phyloP scores from a whole-genome alignment of 2,797 vertebrate species.

The Micromesistius poutassou region DNA sequence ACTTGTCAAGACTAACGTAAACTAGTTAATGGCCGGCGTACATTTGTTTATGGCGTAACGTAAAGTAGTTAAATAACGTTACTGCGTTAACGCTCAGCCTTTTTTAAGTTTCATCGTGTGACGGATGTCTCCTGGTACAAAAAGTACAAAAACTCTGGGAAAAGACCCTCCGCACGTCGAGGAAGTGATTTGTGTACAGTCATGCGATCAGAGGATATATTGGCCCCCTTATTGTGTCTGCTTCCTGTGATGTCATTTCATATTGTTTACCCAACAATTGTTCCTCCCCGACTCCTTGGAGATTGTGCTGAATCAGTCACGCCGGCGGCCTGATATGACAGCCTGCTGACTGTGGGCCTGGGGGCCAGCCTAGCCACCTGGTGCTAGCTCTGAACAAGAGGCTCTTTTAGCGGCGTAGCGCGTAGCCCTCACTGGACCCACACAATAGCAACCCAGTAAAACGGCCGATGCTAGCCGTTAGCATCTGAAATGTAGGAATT shows the following conservation, averaged over 20 bases:
- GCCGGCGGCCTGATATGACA: conserved; percentile 50
- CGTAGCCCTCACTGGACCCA: conserved; percentile 54
- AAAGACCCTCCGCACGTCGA: neutral
- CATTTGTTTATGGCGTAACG: too few species aligned
- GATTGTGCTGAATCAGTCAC: conserved; percentile 40
- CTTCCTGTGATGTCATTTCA: conserved; percentile 5
- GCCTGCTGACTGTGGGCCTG: conserved; percentile 41
- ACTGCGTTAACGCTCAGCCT: too few species aligned
- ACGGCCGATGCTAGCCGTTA: conserved; percentile 27
- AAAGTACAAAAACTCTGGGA: neutral
- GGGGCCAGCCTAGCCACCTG: conserved; percentile 55
- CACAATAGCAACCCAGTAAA: conserved; percentile 56
- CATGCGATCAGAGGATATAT: neutral
- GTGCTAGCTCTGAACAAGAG: conserved; percentile 57
- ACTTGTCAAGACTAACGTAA: neutral
- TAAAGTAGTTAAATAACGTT: too few species aligned
- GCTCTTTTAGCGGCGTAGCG: conserved; percentile 56
- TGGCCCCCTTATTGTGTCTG: neutral
- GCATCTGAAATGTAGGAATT: conserved; percentile 36
- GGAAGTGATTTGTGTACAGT: neutral
- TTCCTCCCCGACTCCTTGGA: conserved; percentile 9
- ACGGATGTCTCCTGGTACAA: neutral
- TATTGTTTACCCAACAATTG: conserved; percentile 4
- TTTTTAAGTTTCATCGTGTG: too few species aligned
- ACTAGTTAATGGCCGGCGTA: neutral